Percentiles rank a stretch among this genome's conserved stretches.
Conservation (phyloP, 2,888 invertebrate genomes). For the Dryobota labecula region DNA sequence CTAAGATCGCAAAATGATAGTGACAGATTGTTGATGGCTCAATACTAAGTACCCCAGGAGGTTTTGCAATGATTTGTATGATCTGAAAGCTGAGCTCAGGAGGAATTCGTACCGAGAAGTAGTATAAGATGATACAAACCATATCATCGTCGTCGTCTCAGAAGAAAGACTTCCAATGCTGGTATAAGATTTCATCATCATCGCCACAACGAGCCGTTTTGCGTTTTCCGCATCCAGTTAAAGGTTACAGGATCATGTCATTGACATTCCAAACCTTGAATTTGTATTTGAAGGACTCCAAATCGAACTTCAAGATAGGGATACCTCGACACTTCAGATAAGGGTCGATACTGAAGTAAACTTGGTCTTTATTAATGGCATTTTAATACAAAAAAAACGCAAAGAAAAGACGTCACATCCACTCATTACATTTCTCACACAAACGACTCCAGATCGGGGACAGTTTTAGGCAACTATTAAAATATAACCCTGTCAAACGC, state of each 20-base stretch:
- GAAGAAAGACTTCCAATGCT: neutral
- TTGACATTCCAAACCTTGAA: neutral
- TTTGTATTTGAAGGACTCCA: neutral
- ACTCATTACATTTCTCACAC: slow-evolving; percentile 53
- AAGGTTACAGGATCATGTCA: neutral
- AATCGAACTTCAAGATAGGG: neutral
- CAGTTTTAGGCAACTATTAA: slow-evolving; percentile 81
- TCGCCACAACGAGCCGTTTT: neutral
- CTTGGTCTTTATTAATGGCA: slow-evolving; percentile 1
- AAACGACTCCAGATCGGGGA: slow-evolving; percentile 68
- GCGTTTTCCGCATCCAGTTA: neutral
- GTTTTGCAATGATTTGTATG: no score
- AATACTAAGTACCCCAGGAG: no score
- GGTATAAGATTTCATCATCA: neutral
- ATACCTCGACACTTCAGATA: neutral
- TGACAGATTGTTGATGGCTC: no score
- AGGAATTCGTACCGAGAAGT: neutral
- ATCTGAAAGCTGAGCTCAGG: neutral
- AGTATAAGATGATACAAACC: no score
- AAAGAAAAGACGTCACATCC: slow-evolving; percentile 17
- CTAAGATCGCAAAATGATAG: no score
- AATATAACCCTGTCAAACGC: slow-evolving; percentile 83
- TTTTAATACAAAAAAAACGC: slow-evolving; percentile 20
- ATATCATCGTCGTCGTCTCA: neutral
- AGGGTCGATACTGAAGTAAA: neutral